A percentile compares a stretch with the other conserved stretches of the same genome.
Conservation (phyloP, 1,140 invertebrate genomes). For the Cydia strobilella region DNA sequence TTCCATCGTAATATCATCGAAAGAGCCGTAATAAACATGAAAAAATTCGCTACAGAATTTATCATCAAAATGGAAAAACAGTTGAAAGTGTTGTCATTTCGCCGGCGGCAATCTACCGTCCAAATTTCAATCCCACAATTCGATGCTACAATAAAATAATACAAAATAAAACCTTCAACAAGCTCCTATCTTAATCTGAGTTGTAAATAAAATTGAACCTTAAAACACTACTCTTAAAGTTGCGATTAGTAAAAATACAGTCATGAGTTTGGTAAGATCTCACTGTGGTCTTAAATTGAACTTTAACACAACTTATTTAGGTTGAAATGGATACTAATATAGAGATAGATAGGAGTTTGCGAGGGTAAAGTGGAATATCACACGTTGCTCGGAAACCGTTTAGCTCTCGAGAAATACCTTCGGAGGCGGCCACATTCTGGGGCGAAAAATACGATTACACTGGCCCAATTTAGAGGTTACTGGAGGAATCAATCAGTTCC, state of each 20-base stretch:
- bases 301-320: neutral
- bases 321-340: neutral
- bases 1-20: too few relatives aligned
- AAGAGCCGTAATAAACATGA: neutral
- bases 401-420: slow-evolving; percentile 19
- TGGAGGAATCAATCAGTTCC: neutral
- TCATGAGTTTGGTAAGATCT: neutral
- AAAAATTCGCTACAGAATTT: neutral
- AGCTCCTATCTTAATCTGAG: neutral
- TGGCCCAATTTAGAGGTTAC: neutral
- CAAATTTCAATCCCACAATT: slow-evolving; percentile 7
- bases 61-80: neutral
- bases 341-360: neutral
- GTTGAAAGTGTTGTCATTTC: neutral
- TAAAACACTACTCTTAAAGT: neutral
- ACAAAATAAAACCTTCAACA: neutral
- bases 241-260: neutral
- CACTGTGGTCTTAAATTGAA: neutral
- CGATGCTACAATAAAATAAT: slow-evolving; percentile 11
- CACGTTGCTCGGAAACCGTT: slow-evolving; percentile 14
- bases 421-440: neutral
- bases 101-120: neutral
- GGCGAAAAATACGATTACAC: neutral
- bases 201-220: neutral
- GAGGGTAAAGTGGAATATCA: slow-evolving; percentile 1